Evolutionary conservation across 2,113 vertebrate genomes (phyloP).

Genomic region (Eulemur rufifrons): DNA sequence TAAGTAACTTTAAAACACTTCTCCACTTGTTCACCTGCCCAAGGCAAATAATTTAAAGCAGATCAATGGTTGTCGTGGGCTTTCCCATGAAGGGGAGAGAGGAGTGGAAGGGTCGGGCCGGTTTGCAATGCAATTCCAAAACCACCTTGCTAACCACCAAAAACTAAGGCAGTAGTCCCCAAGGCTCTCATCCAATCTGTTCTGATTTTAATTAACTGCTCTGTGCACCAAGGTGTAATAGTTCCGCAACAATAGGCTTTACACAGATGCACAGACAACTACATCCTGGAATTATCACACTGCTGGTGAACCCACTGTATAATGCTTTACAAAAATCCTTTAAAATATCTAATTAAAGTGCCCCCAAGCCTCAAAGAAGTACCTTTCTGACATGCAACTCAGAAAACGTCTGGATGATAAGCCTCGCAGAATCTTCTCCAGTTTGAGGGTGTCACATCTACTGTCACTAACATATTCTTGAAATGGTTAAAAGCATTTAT

Average conservation of each 20-base stretch:
- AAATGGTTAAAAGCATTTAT: slow-evolving; percentile 31
- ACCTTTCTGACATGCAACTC: background rate
- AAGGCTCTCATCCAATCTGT: background rate
- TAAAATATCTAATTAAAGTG: background rate
- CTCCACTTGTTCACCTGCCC: background rate
- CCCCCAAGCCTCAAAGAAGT: background rate
- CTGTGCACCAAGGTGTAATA: background rate
- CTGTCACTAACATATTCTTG: background rate
- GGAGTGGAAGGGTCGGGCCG: background rate
- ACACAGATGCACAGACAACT: background rate
- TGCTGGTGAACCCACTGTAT: background rate
- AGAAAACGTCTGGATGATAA: background rate
- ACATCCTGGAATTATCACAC: background rate
- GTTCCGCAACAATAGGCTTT: background rate
- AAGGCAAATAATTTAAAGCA: slow-evolving; percentile 38
- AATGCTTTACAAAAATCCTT: slow-evolving; percentile 16
- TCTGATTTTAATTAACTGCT: slow-evolving; percentile 21
- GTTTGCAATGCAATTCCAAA: background rate
- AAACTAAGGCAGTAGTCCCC: background rate
- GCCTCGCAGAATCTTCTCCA: background rate
- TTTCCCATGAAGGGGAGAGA: background rate
- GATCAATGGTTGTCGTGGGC: background rate
- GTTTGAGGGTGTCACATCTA: background rate
- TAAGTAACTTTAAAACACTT: slow-evolving; percentile 47
- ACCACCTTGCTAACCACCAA: background rate